phyloP scores from a whole-genome alignment of 2,888 invertebrate species.

The Dione vanillae region DNA sequence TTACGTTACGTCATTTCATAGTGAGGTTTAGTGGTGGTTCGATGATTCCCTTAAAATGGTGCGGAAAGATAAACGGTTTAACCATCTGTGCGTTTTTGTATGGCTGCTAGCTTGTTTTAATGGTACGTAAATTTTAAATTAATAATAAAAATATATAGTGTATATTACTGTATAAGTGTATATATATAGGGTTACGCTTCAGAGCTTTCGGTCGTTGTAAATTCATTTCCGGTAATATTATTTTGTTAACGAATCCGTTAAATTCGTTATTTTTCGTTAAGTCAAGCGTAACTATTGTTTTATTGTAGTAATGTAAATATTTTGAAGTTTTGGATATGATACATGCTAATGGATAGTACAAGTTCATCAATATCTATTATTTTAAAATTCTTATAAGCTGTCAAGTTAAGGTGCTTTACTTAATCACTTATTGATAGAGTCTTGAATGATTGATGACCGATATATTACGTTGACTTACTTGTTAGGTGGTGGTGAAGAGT shows the following conservation, averaged over 20 bases:
- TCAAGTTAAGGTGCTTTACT: slow-evolving; percentile 35
- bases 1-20: slow-evolving; percentile 74
- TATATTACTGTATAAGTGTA: neutral
- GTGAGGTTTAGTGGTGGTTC: slow-evolving; percentile 71
- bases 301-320: neutral
- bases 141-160: neutral
- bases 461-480: slow-evolving; percentile 4
- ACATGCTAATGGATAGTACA: neutral
- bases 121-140: slow-evolving; percentile 70
- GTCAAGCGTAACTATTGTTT: neutral
- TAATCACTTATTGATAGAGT: slow-evolving; percentile 42
- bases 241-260: slow-evolving; percentile 28
- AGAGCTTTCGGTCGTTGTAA: slow-evolving; percentile 59
- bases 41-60: slow-evolving; percentile 74
- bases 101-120: slow-evolving; percentile 76
- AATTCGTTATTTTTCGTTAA: slow-evolving; percentile 17
- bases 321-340: neutral
- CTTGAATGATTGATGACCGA: slow-evolving; percentile 39
- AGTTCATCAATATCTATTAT: slow-evolving; percentile 38
- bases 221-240: slow-evolving; percentile 38
- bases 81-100: slow-evolving; percentile 69
- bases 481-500: neutral
- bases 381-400: slow-evolving; percentile 32
- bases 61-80: slow-evolving; percentile 68
- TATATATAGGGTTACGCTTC: slow-evolving; percentile 59